Evolutionary conservation across 2,113 vertebrate species (phyloP), one percentile per base, ranked within the genome.

Genomic region (Mesitornis unicolor): DNA sequence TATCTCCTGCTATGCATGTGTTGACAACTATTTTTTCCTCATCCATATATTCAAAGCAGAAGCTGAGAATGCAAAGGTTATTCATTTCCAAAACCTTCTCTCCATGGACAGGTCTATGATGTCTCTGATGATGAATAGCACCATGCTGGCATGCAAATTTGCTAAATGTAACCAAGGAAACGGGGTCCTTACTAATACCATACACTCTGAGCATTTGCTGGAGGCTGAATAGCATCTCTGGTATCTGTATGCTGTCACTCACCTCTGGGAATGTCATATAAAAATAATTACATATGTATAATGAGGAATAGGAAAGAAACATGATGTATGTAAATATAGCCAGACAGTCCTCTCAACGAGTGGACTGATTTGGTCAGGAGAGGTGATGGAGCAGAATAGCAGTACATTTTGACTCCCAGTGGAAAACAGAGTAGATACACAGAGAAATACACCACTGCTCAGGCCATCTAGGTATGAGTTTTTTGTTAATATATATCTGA

Each of bases 161-260:
- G 64, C 68, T 90, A 92, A 90, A 86, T 65, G 94, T 94, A 97
- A 95, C 96, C 95, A 96, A 93, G 96, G 96, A 92, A 96, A 93
- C 95, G 26, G 59, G 29, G 75, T 36, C 54, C 50, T 61, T 38
- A 26, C 85, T 94, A 83, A 77, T 56, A 53, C 45, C 68, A 70
- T 42, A 45, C 64, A n/a, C 36, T 95, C 82, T 76, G 75, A 90
- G 82, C 57, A 53, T 73, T 93, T 90, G 76, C 90, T 92, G 83
- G 25, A 90, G 76, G 90, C 68, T 67, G 88, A 86, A 65, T 56
- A 94, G 28, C 75, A 76, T 85, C 71, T 90, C 57, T 88, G 85
- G 28, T 79, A 68, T 80, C 63, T 80, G 21, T 53, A 29, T 63
- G 61, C 48, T 89, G 88, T 59, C 85, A 88, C 28, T 92, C 71